Evolutionary conservation across 2,797 vertebrate species (phyloP), one percentile per base, ranked within the genome.

Genomic region (Rallus crepitans): DNA sequence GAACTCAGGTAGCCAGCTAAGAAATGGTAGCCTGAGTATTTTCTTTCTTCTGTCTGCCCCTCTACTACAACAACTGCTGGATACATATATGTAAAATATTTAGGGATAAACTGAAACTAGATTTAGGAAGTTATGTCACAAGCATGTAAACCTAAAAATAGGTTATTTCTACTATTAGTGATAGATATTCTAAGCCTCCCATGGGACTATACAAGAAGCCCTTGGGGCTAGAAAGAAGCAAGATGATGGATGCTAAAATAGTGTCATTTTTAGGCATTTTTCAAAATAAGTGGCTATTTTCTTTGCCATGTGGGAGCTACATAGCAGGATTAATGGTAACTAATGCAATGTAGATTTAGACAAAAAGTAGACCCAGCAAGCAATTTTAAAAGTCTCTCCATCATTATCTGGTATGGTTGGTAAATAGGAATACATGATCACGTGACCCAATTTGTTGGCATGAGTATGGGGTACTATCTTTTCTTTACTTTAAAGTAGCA

Each of bases 171-270:
- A 13, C 70, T 93, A 13, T 64, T 92, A 87, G 27, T 60, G 56
- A n/a, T 19, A 82, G 81, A 23, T 90, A 35, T 73, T 82, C 70
- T 63, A 66, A 92, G 80, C 45, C 23, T 89, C 28, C 60, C 28
- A 25, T 82, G 84, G 69, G 50, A 69, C 40, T 77, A 27, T n/a
- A 31, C 21, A 93, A 94, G 78, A 87, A 82, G 59, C 94, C 71
- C 48, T 87, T 64, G 73, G 31, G 50, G 30, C 57, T 88, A 61
- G 73, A 77, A 95, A 93, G 90, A 78, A 95, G 57, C 65, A 90
- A 80, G 81, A 95, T 95, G 94, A 96, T 93, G 87, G 94, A 87
- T 96, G 75, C 56, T 95, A 28, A 89, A 96, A 68, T 93, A 95
- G 66, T n/a, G 57, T 93, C 31, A 93, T 96, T 97, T 96, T 89